Base-by-base conservation (phyloP, 2,797 vertebrate genomes). In the Aratinga solstitialis region DNA sequence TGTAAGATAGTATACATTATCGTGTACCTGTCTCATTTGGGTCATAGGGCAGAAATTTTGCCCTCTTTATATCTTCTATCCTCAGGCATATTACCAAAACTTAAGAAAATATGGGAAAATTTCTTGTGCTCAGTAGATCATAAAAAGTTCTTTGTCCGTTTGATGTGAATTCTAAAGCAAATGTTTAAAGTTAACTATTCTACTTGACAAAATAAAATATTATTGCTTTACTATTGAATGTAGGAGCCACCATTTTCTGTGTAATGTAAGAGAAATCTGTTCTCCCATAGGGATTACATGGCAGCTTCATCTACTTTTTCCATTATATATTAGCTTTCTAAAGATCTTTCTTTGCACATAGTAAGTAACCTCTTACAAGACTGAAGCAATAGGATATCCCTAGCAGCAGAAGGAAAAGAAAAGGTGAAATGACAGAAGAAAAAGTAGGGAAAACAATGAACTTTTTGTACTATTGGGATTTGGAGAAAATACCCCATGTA, bases 291-390 rank as follows among this genome's bases (percentile, higher is more conserved):
- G 71, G 69, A 97, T 26, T 62, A 83, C 48, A 81, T 7, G 79
- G 19, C 27, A 85, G 13, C 62, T 97, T 91, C 51, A 83, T 94
- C 84, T 93, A 85, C 50, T 78, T 96, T 95, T 94, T 90, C 50
- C 34, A 48, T 76, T 56, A 96, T 92, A 47, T 87, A 96, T 94
- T 95, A 94, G 66, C 65, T 94, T 96, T 95, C 87, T 94, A 87
- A 94, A 91, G 45, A 50, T 73, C 84, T 95, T 95, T 66, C 87
- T 94, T 94, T 75, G 48, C 48, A 68, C 45, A 32, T 86, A 94
- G 73, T 92, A 93, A 91, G 53, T 91, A 95, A 93, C 74, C 50
- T 71, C 84, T 94, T 95, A 71, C 36, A 87, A 40, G 26, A 71
- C 43, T 87, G 87, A 94, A 97, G 95, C 81, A 79, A 85, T 89